Evolutionary conservation across 2,113 vertebrate species (phyloP), one percentile per base, ranked within the genome.

Genomic region (Ceyx margarethae): DNA sequence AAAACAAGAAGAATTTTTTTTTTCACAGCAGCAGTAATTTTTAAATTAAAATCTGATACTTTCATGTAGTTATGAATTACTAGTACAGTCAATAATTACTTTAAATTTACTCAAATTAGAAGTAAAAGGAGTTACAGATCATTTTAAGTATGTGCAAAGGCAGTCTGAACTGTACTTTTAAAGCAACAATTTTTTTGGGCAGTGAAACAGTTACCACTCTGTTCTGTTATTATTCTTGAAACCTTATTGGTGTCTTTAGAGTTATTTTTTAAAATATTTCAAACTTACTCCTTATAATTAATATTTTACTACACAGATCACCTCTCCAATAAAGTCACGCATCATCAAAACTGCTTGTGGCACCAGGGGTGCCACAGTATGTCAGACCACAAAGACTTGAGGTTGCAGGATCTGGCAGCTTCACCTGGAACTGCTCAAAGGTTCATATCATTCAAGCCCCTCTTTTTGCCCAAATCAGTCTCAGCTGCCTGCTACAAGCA

Each of bases 41-140:
- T 97, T 95, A 83, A 96, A 96, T 96, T 91, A 86, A 96, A 95
- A 83, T 53, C 51, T 28, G 61, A 77, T 85, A 87, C 53, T 87
- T 87, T 64, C 68, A 85, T 77, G 46, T 92, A 67, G 29, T 92
- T 91, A 87, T 35, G 16, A 91, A 88, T 91, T 95, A 96, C 58
- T 92, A 84, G 56, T 89, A 14, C 71, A 87, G 76, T 94, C 10
- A 81, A 50, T 92, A 94, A 91, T 92, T 96, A 94, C 60, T 93
- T 95, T 87, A 64, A 93, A 97, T 89, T 90, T 57, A 85, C 37
- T 37, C 71, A 94, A 90, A 22, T 85, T 69, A 65, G 71, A 95
- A 83, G 22, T 77, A 91, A 88, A 93, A 93, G 16, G 58, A 87
- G 22, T 48, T 89, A 62, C 33, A 90, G 71, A 43, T 86, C n/a